Percentiles rank a stretch among this genome's conserved stretches.
phyloP scores from a whole-genome alignment of 2,797 vertebrate genomes.

The Gallinago stenura region DNA sequence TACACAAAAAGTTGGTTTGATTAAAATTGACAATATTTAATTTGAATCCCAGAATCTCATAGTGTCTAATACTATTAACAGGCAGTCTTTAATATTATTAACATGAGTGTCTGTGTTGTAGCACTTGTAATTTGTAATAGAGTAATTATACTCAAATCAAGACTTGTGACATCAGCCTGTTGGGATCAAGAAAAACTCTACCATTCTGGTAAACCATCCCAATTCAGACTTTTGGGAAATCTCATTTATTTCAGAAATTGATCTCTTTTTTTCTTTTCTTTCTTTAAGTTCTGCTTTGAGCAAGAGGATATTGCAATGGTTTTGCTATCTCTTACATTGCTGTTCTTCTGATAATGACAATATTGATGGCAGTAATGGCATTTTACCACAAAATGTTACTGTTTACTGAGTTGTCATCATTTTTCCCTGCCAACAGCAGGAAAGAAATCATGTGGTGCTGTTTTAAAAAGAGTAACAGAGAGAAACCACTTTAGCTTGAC shows the following conservation, averaged over 20 bases:
- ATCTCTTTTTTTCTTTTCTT: not conserved
- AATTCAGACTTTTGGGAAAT: not conserved
- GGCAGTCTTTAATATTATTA: not conserved
- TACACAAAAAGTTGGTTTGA: not conserved
- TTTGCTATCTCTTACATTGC: not conserved
- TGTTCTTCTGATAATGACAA: not conserved
- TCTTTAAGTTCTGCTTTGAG: not conserved
- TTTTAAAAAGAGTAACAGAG: not conserved
- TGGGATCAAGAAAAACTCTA: not conserved
- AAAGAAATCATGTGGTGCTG: not conserved
- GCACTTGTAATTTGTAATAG: not conserved
- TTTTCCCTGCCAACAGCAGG: not conserved
- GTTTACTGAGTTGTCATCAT: not conserved
- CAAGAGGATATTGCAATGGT: not conserved
- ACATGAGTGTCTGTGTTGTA: not conserved
- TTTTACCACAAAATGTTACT: slow-evolving; percentile 31
- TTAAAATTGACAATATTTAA: not conserved
- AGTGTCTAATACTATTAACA: not conserved
- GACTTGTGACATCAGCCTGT: not conserved
- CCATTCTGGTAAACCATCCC: not conserved
- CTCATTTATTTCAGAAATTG: not conserved
- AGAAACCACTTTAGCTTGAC: not conserved
- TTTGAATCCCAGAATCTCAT: not conserved
- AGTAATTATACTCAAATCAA: not conserved
- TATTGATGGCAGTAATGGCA: slow-evolving; percentile 4